Conservation (phyloP, 2,888 invertebrate genomes). For the Heteropelma amictum region DNA sequence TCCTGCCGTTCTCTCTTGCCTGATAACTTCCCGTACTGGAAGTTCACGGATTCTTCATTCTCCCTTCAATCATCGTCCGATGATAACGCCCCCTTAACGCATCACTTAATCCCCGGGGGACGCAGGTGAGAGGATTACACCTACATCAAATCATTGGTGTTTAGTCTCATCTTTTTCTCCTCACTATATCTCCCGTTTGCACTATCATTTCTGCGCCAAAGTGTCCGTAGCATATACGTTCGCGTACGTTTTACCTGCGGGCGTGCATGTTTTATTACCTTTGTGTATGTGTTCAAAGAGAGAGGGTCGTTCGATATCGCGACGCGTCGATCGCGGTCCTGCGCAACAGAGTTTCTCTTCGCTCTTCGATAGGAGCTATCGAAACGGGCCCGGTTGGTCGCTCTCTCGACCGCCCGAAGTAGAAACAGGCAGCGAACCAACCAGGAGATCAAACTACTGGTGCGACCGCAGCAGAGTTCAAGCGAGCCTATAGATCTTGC, state of each 20-base stretch:
- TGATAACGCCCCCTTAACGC: too few relatives aligned
- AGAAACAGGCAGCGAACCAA: slow-evolving; percentile 43
- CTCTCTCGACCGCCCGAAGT: slow-evolving; percentile 37
- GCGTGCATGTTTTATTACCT: not conserved
- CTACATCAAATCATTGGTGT: slow-evolving; percentile 42
- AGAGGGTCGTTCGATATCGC: slow-evolving; percentile 43
- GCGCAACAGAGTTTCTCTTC: slow-evolving; percentile 46
- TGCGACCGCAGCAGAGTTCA: slow-evolving; percentile 39
- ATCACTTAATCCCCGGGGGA: slow-evolving; percentile 1
- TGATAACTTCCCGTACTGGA: too few relatives aligned
- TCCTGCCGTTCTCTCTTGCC: not conserved
- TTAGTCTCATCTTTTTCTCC: slow-evolving; percentile 27
- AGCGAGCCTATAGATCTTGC: slow-evolving; percentile 11
- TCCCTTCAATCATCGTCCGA: too few relatives aligned
- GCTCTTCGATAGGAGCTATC: slow-evolving; percentile 49
- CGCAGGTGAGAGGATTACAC: not conserved
- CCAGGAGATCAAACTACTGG: slow-evolving; percentile 35
- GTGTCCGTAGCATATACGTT: not conserved
- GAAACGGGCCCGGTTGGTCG: slow-evolving; percentile 13
- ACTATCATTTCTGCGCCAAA: not conserved
- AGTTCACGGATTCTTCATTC: not conserved
- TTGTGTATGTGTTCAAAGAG: slow-evolving; percentile 2
- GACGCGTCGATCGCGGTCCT: slow-evolving; percentile 47
- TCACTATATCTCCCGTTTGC: not conserved
- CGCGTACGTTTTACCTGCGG: not conserved